Percentiles rank a stretch among this genome's conserved stretches.
These are phyloP conservation scores for Pollicipes pollicipes DNA, from an alignment of 1,140 invertebrate genomes.

Conservation along the genomic window DNA sequence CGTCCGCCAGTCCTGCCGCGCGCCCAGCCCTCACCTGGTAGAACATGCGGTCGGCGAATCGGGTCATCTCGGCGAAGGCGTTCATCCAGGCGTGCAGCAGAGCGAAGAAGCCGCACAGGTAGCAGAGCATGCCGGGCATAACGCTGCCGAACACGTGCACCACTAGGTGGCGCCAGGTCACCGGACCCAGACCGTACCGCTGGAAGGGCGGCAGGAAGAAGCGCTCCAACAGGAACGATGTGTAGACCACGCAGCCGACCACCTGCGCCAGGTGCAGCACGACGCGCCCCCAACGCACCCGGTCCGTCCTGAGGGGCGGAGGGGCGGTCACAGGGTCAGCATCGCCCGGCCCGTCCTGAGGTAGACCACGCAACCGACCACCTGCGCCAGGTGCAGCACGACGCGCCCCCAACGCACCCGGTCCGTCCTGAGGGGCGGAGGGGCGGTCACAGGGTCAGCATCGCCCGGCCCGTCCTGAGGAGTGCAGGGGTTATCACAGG, in stretches of 20 bases:
- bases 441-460: too few relatives aligned
- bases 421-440: too few relatives aligned
- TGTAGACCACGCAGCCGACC: constrained; percentile 51
- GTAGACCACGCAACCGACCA: too few relatives aligned
- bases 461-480: too few relatives aligned
- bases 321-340: too few relatives aligned
- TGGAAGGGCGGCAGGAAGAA: constrained; percentile 50
- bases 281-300: constrained; percentile 54
- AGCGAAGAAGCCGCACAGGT: constrained; percentile 64
- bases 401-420: too few relatives aligned
- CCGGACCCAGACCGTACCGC: constrained; percentile 43
- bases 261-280: constrained; percentile 51
- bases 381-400: too few relatives aligned
- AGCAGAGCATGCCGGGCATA: constrained; percentile 52
- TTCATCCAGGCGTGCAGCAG: constrained; percentile 78
- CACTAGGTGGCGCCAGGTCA: constrained; percentile 39
- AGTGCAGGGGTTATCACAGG: too few relatives aligned
- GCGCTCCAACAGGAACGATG: constrained; percentile 57
- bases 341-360: too few relatives aligned
- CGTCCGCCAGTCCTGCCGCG: too few relatives aligned
- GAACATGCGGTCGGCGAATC: constrained; percentile 68
- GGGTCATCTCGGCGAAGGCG: constrained; percentile 64
- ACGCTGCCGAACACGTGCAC: constrained; percentile 49
- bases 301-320: constrained; percentile 41
- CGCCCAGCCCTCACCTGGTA: too few relatives aligned